These are phyloP conservation scores for Hypercompe scribonia DNA, from an alignment of 2,888 invertebrate species.

Conservation along the genomic window DNA sequence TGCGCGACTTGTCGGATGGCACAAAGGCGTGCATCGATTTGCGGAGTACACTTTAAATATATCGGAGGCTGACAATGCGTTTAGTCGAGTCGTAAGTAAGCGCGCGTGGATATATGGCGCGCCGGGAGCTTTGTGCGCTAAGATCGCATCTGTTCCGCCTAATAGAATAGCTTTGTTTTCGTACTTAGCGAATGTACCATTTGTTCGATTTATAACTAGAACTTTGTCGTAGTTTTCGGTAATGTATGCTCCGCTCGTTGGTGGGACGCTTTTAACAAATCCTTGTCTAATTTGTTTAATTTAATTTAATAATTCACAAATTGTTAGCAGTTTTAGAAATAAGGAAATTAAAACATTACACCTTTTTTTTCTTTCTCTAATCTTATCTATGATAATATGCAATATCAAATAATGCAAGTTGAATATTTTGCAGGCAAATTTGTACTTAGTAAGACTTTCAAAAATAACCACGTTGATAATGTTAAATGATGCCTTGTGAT, in stretches of 20 bases:
- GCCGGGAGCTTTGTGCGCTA: constrained; percentile 65
- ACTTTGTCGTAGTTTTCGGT: constrained; percentile 31
- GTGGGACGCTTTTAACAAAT: not conserved
- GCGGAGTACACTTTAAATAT: constrained; percentile 74
- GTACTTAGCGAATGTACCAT: constrained; percentile 45
- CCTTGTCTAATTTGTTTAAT: not conserved
- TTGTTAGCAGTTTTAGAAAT: not conserved
- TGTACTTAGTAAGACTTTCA: too few relatives aligned
- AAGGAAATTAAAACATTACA: not conserved
- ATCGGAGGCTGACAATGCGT: constrained; percentile 64
- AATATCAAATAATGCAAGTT: too few relatives aligned
- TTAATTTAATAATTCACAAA: not conserved
- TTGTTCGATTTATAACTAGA: constrained; percentile 44
- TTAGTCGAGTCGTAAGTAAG: constrained; percentile 66
- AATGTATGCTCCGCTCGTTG: constrained; percentile 20
- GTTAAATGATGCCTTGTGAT: too few relatives aligned
- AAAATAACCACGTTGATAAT: too few relatives aligned
- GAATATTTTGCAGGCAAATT: too few relatives aligned
- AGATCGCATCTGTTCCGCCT: constrained; percentile 75
- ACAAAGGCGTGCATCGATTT: constrained; percentile 74
- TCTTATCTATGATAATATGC: too few relatives aligned
- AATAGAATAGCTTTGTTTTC: constrained; percentile 69
- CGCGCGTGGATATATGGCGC: constrained; percentile 68
- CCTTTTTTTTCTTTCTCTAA: too few relatives aligned
- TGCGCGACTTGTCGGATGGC: constrained; percentile 62